phyloP scores from a whole-genome alignment of 2,113 vertebrate genomes.

The Rhinopomastus cyanomelas region DNA sequence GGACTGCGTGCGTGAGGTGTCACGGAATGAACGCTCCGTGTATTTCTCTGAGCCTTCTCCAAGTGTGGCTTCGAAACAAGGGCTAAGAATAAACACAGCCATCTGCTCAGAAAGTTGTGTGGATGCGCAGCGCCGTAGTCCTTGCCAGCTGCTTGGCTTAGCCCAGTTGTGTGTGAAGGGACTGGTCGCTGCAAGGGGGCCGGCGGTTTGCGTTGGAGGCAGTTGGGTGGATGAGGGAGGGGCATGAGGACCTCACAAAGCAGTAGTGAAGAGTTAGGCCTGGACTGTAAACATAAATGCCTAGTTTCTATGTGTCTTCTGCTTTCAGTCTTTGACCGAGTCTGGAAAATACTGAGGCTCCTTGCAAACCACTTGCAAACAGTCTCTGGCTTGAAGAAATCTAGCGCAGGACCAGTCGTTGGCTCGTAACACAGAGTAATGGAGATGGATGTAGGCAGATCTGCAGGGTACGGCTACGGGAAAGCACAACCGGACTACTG shows the following conservation, averaged over 20 bases:
- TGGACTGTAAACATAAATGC: background rate
- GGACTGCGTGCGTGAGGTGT: conserved; percentile 21
- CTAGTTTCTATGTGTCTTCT: background rate
- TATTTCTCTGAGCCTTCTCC: background rate
- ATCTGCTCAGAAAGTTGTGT: conserved; percentile 1
- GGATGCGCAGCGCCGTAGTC: background rate
- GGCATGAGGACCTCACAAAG: background rate
- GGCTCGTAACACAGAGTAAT: background rate
- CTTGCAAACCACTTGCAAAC: background rate
- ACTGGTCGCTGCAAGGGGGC: background rate
- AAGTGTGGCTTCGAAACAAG: conserved; percentile 15
- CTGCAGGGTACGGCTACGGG: background rate
- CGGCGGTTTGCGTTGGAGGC: background rate
- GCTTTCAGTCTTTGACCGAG: background rate
- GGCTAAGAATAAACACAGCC: conserved; percentile 7
- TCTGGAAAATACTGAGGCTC: background rate
- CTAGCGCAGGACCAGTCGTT: background rate
- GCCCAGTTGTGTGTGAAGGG: background rate
- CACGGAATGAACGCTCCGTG: background rate
- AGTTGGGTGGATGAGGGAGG: background rate
- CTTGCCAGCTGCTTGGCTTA: background rate
- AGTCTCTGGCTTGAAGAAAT: background rate
- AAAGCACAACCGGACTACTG: rapidly evolving
- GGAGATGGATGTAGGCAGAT: background rate
- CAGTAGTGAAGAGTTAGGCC: background rate